Evolutionary conservation across 2,888 invertebrate species (phyloP).

Genomic region (Limnephilus marmoratus): DNA sequence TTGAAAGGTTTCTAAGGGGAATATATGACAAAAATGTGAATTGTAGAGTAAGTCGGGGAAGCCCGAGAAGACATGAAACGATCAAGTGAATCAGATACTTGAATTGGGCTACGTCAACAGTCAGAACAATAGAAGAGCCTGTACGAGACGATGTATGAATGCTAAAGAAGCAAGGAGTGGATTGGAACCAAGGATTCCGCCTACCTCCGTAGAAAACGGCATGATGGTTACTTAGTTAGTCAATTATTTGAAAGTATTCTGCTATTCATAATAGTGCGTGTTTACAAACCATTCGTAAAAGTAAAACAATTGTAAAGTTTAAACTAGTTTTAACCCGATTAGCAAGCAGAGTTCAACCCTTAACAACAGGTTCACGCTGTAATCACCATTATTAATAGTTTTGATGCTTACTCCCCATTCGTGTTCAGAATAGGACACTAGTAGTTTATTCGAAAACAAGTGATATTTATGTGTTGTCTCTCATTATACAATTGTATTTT

Average conservation of each 20-base stretch:
- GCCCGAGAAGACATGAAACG: too few relatives aligned
- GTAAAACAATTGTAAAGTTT: neutral
- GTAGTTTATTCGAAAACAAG: neutral
- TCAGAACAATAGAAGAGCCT: too few relatives aligned
- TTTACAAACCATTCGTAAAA: neutral
- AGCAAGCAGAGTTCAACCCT: neutral
- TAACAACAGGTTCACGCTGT: neutral
- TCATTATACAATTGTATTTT: neutral
- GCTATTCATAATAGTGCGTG: neutral
- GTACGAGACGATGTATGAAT: too few relatives aligned
- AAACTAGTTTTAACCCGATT: neutral
- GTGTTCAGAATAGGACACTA: neutral
- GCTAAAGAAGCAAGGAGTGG: too few relatives aligned
- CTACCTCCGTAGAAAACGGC: too few relatives aligned
- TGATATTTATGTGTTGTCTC: neutral
- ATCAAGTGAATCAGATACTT: too few relatives aligned
- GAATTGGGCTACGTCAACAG: too few relatives aligned
- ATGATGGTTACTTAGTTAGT: too few relatives aligned
- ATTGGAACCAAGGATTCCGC: too few relatives aligned
- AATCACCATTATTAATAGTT: neutral
- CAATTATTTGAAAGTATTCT: neutral
- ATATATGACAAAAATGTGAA: too few relatives aligned
- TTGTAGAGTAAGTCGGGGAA: too few relatives aligned
- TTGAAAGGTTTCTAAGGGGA: neutral
- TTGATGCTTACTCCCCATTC: neutral